Base-by-base conservation (phyloP, 2,113 vertebrate species). In the Isurus oxyrinchus region DNA sequence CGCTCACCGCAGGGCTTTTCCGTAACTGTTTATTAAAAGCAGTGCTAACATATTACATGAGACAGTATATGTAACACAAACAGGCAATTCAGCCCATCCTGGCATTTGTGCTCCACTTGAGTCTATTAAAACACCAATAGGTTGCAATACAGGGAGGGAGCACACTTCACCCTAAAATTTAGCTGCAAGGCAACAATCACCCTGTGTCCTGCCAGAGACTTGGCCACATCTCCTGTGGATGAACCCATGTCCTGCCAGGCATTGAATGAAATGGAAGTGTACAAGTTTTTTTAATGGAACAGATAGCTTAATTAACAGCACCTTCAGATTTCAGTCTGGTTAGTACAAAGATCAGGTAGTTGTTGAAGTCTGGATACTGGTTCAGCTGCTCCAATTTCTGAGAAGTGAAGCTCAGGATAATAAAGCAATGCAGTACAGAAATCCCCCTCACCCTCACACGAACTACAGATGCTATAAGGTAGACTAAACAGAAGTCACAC, bases 361-460 rank as follows among this genome's bases (percentile, higher is more conserved):
- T 99, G 98, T 99, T 99, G 97, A 99, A 99, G 97, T 99, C 99
- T 0, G 99, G 99, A 97, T 98, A 99, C 96, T 99, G 99, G 97
- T 99, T 99, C 66, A 99, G 98, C 96, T 99, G 99, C 97, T 99
- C 99, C 97, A 99, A 98, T 98, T 99, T 99, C 99, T 99, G 97
- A 1, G 87, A 96, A 6, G 3, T 96, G 57, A 0, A 5, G 97
- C 98, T 98, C 98, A 98, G 98, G 98, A 98, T 31, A 90, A 5
- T 63, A 94, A 94, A 2, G 31, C 59, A 63, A 40, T 16, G 6
- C 7, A 94, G 8, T 40, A 40, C 35, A 63, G 59, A 94, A 63
- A 59, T 23, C 53, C 11, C 27, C 14, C 27, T 19, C 63, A 35
- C 6, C 31, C 0, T 2, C n/a, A 61, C 5, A 61, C 16, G 31